Percentiles rank a stretch among this genome's conserved stretches.
phyloP scores from a whole-genome alignment of 2,888 invertebrate genomes.

The Aporophyla lueneburgensis region DNA sequence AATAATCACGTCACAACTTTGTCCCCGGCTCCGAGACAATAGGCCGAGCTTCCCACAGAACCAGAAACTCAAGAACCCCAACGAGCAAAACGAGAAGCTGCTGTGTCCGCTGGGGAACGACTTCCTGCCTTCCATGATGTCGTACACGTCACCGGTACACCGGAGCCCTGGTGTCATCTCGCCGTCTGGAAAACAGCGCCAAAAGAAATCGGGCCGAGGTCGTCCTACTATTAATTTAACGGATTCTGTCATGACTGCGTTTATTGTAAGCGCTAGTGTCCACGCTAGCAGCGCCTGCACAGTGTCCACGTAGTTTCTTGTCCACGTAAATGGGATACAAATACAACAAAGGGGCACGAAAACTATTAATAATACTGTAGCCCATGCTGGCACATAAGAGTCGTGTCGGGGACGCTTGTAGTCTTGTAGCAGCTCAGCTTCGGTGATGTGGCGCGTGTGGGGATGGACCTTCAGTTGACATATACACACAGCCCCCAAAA shows the following conservation, averaged over 20 bases:
- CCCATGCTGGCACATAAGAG: constrained; percentile 92
- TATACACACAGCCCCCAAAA: constrained; percentile 71
- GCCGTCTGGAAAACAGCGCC: constrained; percentile 95
- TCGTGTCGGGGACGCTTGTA: constrained; percentile 93
- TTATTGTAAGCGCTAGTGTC: constrained; percentile 92
- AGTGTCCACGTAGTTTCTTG: constrained; percentile 69
- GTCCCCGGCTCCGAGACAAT: constrained; percentile 91
- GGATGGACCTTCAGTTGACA: constrained; percentile 92
- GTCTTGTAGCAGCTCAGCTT: constrained; percentile 93
- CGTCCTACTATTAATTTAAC: constrained; percentile 92
- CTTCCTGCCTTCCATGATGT: constrained; percentile 94
- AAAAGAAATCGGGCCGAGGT: constrained; percentile 95
- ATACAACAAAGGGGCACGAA: constrained; percentile 91
- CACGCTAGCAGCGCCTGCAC: constrained; percentile 87
- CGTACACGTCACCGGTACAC: constrained; percentile 92
- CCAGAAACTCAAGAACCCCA: constrained; percentile 94
- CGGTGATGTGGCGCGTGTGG: constrained; percentile 93
- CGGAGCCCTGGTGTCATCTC: constrained; percentile 82
- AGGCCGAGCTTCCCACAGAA: constrained; percentile 93
- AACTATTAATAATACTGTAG: constrained; percentile 92
- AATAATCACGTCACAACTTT: constrained; percentile 91
- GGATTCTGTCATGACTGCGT: constrained; percentile 91
- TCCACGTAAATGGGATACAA: constrained; percentile 79
- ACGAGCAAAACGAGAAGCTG: constrained; percentile 94
- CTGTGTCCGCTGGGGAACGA: constrained; percentile 97